Base-by-base conservation (phyloP, 2,113 vertebrate genomes). In the Salminus brasiliensis region DNA sequence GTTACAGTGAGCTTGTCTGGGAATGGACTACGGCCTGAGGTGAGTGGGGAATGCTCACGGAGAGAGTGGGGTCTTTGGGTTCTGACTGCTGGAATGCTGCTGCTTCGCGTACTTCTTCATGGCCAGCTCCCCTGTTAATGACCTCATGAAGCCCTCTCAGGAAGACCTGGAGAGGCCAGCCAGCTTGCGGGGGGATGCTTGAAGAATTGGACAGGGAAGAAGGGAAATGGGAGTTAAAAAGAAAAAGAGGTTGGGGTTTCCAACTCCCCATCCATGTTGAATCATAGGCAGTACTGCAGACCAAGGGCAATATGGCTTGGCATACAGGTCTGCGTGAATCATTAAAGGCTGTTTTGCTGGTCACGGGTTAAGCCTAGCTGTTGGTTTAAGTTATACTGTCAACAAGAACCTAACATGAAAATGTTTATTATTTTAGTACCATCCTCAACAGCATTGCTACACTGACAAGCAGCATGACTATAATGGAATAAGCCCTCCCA, bases 101-200 rank as follows among this genome's bases (percentile, higher is more conserved):
- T 59, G 74, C 79, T 81, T 80, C 53, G 34, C 73, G 36, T 74
- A 70, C 76, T 76, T 57, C 43, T 55, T 78, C 78, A 55, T 52
- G 47, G 52, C 78, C 77, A 18, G 29, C 76, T 68, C 72, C 72
- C 81, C 72, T 75, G 65, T 75, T 83, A 74, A 72, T 79, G 71
- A 74, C 74, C 78, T 55, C 65, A 76, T 71, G 34, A 79, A 79
- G 59, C 60, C 74, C 76, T 76, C 70, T 66, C 78, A 80, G 78
- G 72, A 75, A 84, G 81, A 78, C 75, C 30, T 74, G 62, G 81
- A 82, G 84, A 86, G 83, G 75, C 84, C 76, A 83, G 77, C 79
- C 74, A 76, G 76, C 84, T 88, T 79, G 80, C 83, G 85, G 83
- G 60, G 70, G 43, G 81, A 62, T 52, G 67, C 45, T 76, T 77